Base-by-base conservation (phyloP, 2,797 vertebrate genomes). In the Luscinia luscinia region DNA sequence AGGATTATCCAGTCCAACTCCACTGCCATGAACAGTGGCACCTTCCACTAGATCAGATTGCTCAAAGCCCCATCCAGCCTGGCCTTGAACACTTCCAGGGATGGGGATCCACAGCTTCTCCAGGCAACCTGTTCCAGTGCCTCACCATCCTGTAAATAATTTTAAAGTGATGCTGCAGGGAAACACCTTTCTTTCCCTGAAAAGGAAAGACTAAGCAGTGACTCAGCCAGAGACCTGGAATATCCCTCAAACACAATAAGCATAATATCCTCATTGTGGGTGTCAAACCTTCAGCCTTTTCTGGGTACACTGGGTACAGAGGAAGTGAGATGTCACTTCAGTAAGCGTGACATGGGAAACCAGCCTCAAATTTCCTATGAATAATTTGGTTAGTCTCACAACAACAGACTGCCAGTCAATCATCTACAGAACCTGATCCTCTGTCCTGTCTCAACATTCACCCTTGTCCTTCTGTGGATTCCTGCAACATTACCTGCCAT, bases 331-430 rank as follows among this genome's bases (percentile, higher is more conserved):
- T 80, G 64, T 43, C 45, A 10, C 57, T 67, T 87, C 54, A 58
- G 57, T 21, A 34, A 66, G 18, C 2, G 2, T 77, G 36, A 46
- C 7, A 28, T 23, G 36, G 38, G 62, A 91, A 78, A 87, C 1
- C 4, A 86, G 36, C 62, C 58, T 87, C 6, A 0, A 85, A 62
- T 77, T 90, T 28, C 84, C 41, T 74, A 72, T 85, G 18, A 95
- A 93, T 92, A 92, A 93, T 94, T 92, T 85, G 30, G 92, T 94
- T 58, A n/a, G 54, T 83, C 84, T 89, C 72, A 61, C 15, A 93
- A 41, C n/a, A 82, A 43, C 40, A 2, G 3, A 41, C 52, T 68
- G 74, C 30, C 43, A 74, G 57, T 43, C 11, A 10, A 69, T 88
- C 45, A 52, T 62, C 62, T 69, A 19, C 43, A 82, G 74, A 89